Conservation (phyloP, 2,888 invertebrate genomes). For the Drosophila colorata region DNA sequence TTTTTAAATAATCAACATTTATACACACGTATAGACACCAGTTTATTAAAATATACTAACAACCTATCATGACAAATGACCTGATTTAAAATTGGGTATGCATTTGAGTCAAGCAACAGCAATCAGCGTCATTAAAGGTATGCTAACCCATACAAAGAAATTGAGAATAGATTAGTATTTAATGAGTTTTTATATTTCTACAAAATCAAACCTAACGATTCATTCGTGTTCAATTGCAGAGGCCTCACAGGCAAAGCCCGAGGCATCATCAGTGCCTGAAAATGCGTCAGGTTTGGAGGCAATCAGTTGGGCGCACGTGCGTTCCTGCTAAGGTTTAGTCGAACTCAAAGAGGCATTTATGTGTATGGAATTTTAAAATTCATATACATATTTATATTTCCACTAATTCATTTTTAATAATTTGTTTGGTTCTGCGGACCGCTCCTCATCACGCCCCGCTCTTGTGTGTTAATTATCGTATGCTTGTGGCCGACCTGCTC, state of each 20-base stretch:
- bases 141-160: conserved; percentile 57
- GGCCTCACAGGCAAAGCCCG: conserved; percentile 46
- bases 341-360: conserved; percentile 36
- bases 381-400: conserved; percentile 77
- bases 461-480: conserved; percentile 76
- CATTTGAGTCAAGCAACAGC: conserved; percentile 26
- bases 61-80: conserved; percentile 39
- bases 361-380: conserved; percentile 70
- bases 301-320: conserved; percentile 73
- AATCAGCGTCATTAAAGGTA: conserved; percentile 66
- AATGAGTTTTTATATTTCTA: conserved; percentile 78
- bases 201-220: conserved; percentile 69
- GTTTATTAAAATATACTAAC: conserved; percentile 11
- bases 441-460: conserved; percentile 77
- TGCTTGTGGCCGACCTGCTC: conserved; percentile 26
- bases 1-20: not conserved
- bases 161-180: conserved; percentile 83
- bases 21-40: not conserved
- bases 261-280: conserved; percentile 63
- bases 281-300: conserved; percentile 50
- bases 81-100: conserved; percentile 30
- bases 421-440: conserved; percentile 74
- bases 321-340: conserved; percentile 38
- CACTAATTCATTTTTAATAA: conserved; percentile 84
- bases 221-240: conserved; percentile 72